Evolutionary conservation across 2,888 invertebrate genomes (phyloP), one percentile per base, ranked within the genome.

Genomic region (Tineola bisselliella): DNA sequence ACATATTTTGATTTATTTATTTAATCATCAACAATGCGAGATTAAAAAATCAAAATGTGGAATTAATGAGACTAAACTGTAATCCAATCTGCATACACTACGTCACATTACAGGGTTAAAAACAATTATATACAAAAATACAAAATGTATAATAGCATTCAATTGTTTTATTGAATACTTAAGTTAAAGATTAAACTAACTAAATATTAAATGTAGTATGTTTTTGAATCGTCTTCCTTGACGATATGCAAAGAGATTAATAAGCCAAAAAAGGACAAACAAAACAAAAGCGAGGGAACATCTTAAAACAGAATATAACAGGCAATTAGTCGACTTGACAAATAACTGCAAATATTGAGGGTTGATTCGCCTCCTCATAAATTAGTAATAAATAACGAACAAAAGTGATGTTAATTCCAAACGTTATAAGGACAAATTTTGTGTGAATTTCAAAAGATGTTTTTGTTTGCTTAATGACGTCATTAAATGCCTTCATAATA

Each of bases 241-340:
- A 3, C 10, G 3, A 38, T 12, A 38, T n/a, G n/a, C 38, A 63
- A 63, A 62, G 63, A 63, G 63, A 48, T 67, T 67, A 79, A 77
- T 77, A 75, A 81, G 72, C 71, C 73, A 68, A 74, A 48, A 64
- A 67, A 30, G 59, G 25, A 33, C 33, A 59, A 25, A 56, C 38
- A 43, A n/a, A n/a, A 19, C 48, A 60, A 30, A 12, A n/a, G 10
- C 15, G 30, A 52, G 52, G 62, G 60, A 19, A 18, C 38, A 52
- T 62, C 54, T 58, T 52, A 38, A 59, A 43, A 59, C 58, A 64
- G 67, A 66, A 71, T 71, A 68, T 72, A 77, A 73, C 72, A 73
- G 75, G 73, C 79, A 81, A 81, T 81, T 81, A 81, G 76, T 70
- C 66, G 73, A 72, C 71, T 73, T 75, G 77, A 79, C 79, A 80